Percentiles rank a stretch among this genome's conserved stretches.
Conservation (phyloP, 2,113 vertebrate species). For the Hippocampus barbouri region DNA sequence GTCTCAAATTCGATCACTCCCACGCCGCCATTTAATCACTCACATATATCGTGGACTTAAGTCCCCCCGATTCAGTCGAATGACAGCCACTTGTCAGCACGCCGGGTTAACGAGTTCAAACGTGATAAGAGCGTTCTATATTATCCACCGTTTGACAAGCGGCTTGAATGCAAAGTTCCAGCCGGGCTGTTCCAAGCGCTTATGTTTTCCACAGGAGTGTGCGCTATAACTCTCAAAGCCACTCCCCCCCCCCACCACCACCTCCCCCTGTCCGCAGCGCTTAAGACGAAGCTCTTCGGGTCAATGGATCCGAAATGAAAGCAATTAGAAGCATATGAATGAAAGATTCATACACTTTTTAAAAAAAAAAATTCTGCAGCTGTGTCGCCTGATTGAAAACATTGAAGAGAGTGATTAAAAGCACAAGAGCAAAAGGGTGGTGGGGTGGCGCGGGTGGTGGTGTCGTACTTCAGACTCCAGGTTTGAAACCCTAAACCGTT, state of each 20-base stretch:
- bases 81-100: conserved; percentile 10
- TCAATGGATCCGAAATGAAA: conserved; percentile 27
- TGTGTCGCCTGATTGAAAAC: conserved; percentile 55
- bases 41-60: too few species aligned
- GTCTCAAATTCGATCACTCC: too few species aligned
- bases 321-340: conserved; percentile 54
- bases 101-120: background rate
- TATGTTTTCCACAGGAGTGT: background rate
- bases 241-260: background rate
- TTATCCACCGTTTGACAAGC: background rate
- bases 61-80: too few species aligned
- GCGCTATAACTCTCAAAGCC: conserved; percentile 28
- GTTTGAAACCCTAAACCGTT: conserved; percentile 44
- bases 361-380: conserved; percentile 22
- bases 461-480: conserved; percentile 29
- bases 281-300: conserved; percentile 31
- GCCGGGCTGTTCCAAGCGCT: background rate
- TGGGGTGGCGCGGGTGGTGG: too few species aligned
- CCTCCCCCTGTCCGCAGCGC: conserved; percentile 18
- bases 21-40: too few species aligned
- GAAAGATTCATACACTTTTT: conserved; percentile 29
- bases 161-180: conserved; percentile 7
- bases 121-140: background rate
- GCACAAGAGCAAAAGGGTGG: conserved; percentile 29
- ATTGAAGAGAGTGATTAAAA: conserved; percentile 46